Conservation (phyloP, 1,140 invertebrate species). For the Physella acuta region DNA sequence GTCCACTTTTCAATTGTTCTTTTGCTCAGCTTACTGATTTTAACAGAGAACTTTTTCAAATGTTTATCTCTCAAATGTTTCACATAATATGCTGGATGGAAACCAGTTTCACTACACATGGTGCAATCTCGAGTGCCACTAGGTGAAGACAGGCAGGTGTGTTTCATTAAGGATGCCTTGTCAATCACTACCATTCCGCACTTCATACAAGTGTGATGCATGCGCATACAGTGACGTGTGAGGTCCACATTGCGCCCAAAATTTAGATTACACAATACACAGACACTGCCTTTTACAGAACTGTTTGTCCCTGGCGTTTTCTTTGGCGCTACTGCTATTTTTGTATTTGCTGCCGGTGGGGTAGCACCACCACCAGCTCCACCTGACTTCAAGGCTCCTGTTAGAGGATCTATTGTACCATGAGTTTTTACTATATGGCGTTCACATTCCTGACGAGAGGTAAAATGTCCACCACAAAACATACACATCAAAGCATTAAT, state of each 20-base stretch:
- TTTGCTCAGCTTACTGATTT: constrained; percentile 14
- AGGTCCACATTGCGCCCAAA: constrained; percentile 51
- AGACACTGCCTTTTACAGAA: constrained; percentile 45
- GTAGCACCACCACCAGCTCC: constrained; percentile 1
- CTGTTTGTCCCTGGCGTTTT: constrained; percentile 19
- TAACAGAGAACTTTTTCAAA: constrained; percentile 42
- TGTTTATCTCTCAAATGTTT: constrained; percentile 46
- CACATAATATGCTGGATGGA: constrained; percentile 45
- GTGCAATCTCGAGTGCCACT: constrained; percentile 37
- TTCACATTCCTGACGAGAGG: constrained; percentile 39
- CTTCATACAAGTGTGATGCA: constrained; percentile 49
- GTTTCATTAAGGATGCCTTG: constrained; percentile 37
- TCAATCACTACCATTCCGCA: constrained; percentile 53
- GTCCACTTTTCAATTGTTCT: constrained; percentile 16
- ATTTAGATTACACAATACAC: constrained; percentile 50
- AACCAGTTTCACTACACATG: constrained; percentile 44
- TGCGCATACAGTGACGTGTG: constrained; percentile 50
- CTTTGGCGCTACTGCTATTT: constrained; percentile 18
- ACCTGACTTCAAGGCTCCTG: constrained; percentile 18
- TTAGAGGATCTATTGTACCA: constrained; percentile 34
- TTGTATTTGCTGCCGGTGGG: constrained; percentile 1
- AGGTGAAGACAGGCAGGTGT: constrained; percentile 41
- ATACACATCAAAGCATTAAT: constrained; percentile 45
- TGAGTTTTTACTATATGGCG: constrained; percentile 47
- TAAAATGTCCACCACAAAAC: constrained; percentile 45